phyloP scores from a whole-genome alignment of 2,797 vertebrate genomes.

The Chaetodon trifasciatus region DNA sequence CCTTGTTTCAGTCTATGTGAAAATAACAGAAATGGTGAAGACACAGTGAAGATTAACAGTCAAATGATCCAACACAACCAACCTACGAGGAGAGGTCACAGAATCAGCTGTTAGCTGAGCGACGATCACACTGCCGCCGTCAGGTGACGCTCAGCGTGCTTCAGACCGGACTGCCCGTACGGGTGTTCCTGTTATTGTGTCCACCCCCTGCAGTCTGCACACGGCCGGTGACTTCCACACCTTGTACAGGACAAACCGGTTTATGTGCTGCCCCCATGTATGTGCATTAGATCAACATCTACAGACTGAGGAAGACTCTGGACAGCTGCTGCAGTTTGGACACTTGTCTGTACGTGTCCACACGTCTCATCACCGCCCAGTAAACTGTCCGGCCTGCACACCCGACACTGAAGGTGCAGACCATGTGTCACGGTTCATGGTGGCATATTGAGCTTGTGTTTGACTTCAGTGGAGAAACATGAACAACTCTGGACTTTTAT shows the following conservation, averaged over 20 bases:
- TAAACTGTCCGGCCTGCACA: too few species aligned
- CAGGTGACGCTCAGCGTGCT: not conserved
- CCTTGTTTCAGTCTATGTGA: not conserved
- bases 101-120: not conserved
- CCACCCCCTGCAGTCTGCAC: not conserved
- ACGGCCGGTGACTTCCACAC: slow-evolving; percentile 3
- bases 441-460: not conserved
- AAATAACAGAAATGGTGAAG: not conserved
- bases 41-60: not conserved
- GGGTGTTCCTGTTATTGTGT: not conserved
- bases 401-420: too few species aligned
- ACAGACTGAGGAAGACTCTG: too few species aligned
- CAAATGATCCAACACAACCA: not conserved
- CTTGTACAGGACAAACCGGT: not conserved
- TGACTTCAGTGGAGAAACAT: not conserved
- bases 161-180: not conserved
- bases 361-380: too few species aligned
- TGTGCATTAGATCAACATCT: too few species aligned
- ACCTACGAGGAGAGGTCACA: not conserved
- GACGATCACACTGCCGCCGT: not conserved
- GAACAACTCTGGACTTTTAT: too few species aligned
- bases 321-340: too few species aligned
- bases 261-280: not conserved
- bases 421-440: too few species aligned
- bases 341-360: too few species aligned